Conservation (phyloP, 1,140 invertebrate species). For the Spodoptera frugiperda region DNA sequence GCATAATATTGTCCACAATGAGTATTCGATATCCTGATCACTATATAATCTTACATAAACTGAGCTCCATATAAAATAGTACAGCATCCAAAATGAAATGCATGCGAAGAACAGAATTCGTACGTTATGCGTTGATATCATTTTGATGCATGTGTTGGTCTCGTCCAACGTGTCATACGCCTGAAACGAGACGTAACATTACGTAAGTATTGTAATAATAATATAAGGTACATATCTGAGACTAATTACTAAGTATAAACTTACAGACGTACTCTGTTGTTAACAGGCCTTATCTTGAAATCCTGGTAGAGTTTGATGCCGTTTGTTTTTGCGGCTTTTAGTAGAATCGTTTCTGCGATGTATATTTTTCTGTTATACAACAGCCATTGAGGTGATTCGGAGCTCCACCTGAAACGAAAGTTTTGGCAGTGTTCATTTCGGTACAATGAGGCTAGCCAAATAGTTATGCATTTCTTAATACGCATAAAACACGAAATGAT, state of each 20-base stretch:
- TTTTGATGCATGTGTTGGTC: conserved; percentile 65
- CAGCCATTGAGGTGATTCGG: conserved; percentile 94
- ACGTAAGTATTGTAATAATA: not conserved
- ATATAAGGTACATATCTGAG: not conserved
- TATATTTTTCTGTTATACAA: conserved; percentile 89
- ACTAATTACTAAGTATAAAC: conserved; percentile 40
- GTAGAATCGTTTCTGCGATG: conserved; percentile 88
- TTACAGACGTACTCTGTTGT: conserved; percentile 76
- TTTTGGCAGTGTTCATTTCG: not conserved
- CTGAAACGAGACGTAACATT: conserved; percentile 65
- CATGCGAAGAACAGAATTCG: conserved; percentile 58
- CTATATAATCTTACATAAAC: conserved; percentile 68
- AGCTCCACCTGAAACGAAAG: conserved; percentile 88
- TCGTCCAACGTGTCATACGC: conserved; percentile 74
- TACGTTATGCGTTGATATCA: conserved; percentile 69
- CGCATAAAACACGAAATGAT: too few relatives aligned
- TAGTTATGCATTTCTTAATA: not conserved
- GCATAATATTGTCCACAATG: conserved; percentile 60
- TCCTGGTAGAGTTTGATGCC: conserved; percentile 65
- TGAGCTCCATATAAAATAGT: conserved; percentile 68
- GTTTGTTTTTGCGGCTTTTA: conserved; percentile 88
- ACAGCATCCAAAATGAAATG: conserved; percentile 67
- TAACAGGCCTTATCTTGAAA: conserved; percentile 79
- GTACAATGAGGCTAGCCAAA: not conserved
- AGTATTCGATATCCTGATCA: conserved; percentile 45